Conservation (phyloP, 2,113 vertebrate species). For the Solenodon paradoxus region DNA sequence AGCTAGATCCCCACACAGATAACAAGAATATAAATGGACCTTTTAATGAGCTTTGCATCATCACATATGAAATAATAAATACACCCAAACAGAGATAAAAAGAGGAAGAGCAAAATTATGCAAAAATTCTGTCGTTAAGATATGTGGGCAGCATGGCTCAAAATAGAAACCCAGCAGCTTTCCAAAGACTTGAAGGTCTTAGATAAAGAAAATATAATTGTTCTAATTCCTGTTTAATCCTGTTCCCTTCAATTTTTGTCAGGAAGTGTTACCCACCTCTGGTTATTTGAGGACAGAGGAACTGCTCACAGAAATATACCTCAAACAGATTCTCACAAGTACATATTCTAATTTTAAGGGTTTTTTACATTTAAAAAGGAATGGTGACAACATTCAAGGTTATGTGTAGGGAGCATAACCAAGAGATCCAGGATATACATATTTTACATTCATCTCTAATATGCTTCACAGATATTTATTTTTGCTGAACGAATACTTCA, state of each 20-base stretch:
- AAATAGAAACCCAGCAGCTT: slow-evolving; percentile 68
- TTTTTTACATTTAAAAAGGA: slow-evolving; percentile 24
- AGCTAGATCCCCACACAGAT: slow-evolving; percentile 48
- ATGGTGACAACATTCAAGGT: slow-evolving; percentile 42
- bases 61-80: slow-evolving; percentile 68
- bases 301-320: slow-evolving; percentile 47
- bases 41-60: slow-evolving; percentile 65
- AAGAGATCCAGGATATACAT: neutral
- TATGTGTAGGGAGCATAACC: neutral
- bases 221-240: slow-evolving; percentile 61
- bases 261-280: slow-evolving; percentile 42
- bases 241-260: neutral
- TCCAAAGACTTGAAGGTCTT: slow-evolving; percentile 56
- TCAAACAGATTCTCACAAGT: slow-evolving; percentile 33
- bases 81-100: slow-evolving; percentile 69
- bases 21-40: slow-evolving; percentile 58
- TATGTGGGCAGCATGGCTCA: slow-evolving; percentile 64
- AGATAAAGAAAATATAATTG: slow-evolving; percentile 66
- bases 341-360: slow-evolving; percentile 46
- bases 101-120: slow-evolving; percentile 64
- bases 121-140: slow-evolving; percentile 62
- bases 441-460: neutral
- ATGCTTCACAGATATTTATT: neutral
- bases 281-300: slow-evolving; percentile 50
- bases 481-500: neutral